Evolutionary conservation across 2,888 invertebrate species (phyloP).

Genomic region (Euphydryas editha): DNA sequence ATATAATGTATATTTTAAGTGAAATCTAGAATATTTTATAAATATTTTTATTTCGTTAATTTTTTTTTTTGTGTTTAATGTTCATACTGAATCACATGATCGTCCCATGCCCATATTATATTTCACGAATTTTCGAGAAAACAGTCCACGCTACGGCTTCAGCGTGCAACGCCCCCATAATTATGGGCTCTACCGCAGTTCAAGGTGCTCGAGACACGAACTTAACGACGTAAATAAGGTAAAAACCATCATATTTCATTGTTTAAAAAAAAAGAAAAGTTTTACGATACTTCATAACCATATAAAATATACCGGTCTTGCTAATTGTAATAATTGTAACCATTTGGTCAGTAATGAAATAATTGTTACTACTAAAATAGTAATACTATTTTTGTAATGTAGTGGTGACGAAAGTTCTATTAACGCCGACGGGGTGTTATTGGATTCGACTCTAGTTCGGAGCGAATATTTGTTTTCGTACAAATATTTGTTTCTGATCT

Average conservation of each 20-base stretch:
- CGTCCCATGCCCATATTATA: slow-evolving; percentile 3
- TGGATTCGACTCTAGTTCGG: too few relatives aligned
- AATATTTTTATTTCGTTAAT: neutral
- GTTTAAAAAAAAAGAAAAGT: neutral
- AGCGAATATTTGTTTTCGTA: too few relatives aligned
- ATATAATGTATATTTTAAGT: neutral
- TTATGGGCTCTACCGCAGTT: slow-evolving; percentile 31
- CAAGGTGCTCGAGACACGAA: slow-evolving; percentile 23
- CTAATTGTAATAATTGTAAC: too few relatives aligned
- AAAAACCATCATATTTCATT: slow-evolving; percentile 2
- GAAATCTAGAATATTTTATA: neutral
- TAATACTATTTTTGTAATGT: too few relatives aligned
- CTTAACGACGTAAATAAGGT: slow-evolving; percentile 10
- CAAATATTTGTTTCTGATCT: too few relatives aligned
- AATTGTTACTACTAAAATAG: too few relatives aligned
- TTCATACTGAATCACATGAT: neutral
- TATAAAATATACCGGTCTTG: neutral
- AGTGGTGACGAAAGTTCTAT: too few relatives aligned
- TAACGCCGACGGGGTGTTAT: too few relatives aligned
- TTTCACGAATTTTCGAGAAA: slow-evolving; percentile 19
- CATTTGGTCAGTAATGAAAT: too few relatives aligned
- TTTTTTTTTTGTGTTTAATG: neutral
- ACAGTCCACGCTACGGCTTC: slow-evolving; percentile 29
- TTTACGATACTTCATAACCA: neutral
- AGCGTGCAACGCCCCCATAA: slow-evolving; percentile 29